These are phyloP conservation scores for Thecocarcelia acutangulata DNA, from an alignment of 2,888 invertebrate species.

Conservation along the genomic window DNA sequence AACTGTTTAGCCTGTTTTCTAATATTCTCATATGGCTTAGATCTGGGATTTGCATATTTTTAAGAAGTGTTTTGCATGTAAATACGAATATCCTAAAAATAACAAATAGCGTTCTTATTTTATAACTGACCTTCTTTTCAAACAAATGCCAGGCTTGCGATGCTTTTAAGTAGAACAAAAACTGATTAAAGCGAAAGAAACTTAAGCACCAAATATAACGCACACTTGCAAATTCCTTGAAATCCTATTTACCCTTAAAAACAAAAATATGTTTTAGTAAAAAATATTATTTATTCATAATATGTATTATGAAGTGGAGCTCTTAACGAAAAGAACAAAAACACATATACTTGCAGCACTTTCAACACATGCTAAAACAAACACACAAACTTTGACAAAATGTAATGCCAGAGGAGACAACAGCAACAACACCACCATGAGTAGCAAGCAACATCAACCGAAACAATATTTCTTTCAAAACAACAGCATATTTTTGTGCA, in stretches of 20 bases:
- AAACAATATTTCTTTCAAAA: conserved; percentile 58
- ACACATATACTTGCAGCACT: neutral
- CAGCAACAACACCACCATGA: conserved; percentile 26
- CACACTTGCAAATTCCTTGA: conserved; percentile 30
- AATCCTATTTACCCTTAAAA: conserved; percentile 40
- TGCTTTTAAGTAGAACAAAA: conserved; percentile 18
- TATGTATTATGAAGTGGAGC: conserved; percentile 53
- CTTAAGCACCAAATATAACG: neutral
- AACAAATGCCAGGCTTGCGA: neutral
- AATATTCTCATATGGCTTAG: no score
- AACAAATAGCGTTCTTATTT: conserved; percentile 10
- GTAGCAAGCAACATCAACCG: conserved; percentile 43
- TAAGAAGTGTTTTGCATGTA: neutral
- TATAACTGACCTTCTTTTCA: conserved; percentile 45
- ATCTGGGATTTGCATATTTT: neutral
- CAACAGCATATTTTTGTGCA: conserved; percentile 23
- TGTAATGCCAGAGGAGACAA: conserved; percentile 28
- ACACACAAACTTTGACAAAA: conserved; percentile 17
- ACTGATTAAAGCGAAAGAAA: conserved; percentile 3
- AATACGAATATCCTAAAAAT: conserved; percentile 15
- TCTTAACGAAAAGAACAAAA: conserved; percentile 47
- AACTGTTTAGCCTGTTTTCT: conserved; percentile 3
- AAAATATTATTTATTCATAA: conserved; percentile 60
- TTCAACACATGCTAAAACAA: conserved; percentile 9
- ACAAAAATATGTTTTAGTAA: conserved; percentile 17